Percentiles rank a stretch among this genome's conserved stretches.
phyloP scores from a whole-genome alignment of 2,888 invertebrate species.

The Agrenia bidenticulata region DNA sequence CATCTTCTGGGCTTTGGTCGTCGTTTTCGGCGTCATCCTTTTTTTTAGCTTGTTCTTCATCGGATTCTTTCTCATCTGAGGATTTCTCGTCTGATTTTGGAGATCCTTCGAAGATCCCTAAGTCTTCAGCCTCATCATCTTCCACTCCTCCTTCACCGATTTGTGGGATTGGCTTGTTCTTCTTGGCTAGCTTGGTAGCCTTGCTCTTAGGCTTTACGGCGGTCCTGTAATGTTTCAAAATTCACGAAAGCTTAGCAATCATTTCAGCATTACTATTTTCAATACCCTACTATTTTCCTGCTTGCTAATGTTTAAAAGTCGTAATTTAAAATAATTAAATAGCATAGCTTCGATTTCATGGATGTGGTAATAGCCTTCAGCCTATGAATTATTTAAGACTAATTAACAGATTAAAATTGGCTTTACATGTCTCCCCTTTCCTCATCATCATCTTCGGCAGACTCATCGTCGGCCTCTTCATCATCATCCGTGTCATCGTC shows the following conservation, averaged over 20 bases:
- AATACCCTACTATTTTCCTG: slow-evolving; percentile 16
- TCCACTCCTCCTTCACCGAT: slow-evolving; percentile 50
- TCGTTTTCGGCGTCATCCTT: slow-evolving; percentile 45
- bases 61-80: slow-evolving; percentile 42
- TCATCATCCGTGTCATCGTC: slow-evolving; percentile 50
- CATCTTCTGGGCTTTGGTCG: slow-evolving; percentile 46
- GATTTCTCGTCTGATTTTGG: slow-evolving; percentile 48
- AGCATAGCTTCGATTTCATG: too few relatives aligned
- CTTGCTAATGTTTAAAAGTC: slow-evolving; percentile 2
- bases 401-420: too few relatives aligned
- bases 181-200: slow-evolving; percentile 24
- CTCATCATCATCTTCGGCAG: slow-evolving; percentile 45
- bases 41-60: slow-evolving; percentile 36
- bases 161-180: slow-evolving; percentile 49
- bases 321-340: not conserved
- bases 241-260: not conserved
- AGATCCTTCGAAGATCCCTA: slow-evolving; percentile 48
- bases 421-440: slow-evolving; percentile 18
- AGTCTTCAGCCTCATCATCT: slow-evolving; percentile 53
- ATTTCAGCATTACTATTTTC: too few relatives aligned
- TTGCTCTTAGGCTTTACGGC: slow-evolving; percentile 34
- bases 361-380: too few relatives aligned
- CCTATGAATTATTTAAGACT: too few relatives aligned
- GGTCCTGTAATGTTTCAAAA: slow-evolving; percentile 6
- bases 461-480: slow-evolving; percentile 51